Evolutionary conservation across 2,888 invertebrate genomes (phyloP), one percentile per base, ranked within the genome.

Genomic region (Diarsia rubi): DNA sequence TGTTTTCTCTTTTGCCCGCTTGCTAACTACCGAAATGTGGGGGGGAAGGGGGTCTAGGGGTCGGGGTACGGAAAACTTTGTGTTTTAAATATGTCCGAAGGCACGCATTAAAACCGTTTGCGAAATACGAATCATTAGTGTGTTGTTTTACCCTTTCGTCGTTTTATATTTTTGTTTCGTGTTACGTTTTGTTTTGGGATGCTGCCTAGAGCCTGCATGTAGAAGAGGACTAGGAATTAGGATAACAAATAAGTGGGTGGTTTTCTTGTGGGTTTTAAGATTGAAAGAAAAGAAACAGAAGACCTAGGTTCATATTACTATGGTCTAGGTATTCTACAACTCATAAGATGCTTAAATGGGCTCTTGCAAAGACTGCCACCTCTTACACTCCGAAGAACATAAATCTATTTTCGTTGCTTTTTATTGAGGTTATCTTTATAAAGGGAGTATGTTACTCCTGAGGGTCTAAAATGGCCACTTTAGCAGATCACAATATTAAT

Each of bases 71-170:
- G 94, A 92, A 95, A 96, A 96, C 94, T 96, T 96, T 95, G 93
- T 92, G 93, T 96, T 96, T 96, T 96, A 96, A 96, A 96, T 95
- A 96, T 96, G 96, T 96, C 95, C 95, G 92, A 95, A 95, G 95
- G 95, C 93, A 94, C 94, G 94, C 95, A 95, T 95, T 95, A 95
- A 93, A 94, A 93, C 91, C 92, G 93, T 93, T 93, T 90, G 92
- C 93, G 93, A 93, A 94, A 95, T 94, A 93, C 94, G 94, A 94
- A 95, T 95, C 94, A 95, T 95, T 94, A 94, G 93, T 89, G 84
- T 80, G 81, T 84, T 83, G 77, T 75, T 83, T 68, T 89, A 88
- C 88, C 89, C 89, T 89, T 88, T 88, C 85, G 79, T 75, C 75
- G 87, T 71, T 85, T 85, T 84, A 78, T 83, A 83, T 84, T 86